These are phyloP conservation scores for Drosophila falleni DNA, from an alignment of 2,888 invertebrate species.

Conservation along the genomic window DNA sequence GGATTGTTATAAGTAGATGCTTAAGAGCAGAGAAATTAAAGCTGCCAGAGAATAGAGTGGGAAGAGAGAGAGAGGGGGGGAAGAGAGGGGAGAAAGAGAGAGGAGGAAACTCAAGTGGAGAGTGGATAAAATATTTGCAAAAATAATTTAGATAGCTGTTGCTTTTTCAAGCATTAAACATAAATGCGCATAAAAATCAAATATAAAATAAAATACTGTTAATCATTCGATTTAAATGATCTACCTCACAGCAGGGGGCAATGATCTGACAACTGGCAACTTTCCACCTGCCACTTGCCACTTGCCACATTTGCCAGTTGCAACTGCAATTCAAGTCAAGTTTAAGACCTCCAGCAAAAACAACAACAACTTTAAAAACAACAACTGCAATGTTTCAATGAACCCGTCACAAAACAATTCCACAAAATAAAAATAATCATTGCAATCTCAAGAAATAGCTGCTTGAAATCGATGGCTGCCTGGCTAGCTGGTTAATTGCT, in stretches of 20 bases:
- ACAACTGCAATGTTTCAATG: constrained; percentile 70
- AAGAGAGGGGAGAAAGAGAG: not conserved
- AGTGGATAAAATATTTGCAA: not conserved
- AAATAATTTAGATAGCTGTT: constrained; percentile 7
- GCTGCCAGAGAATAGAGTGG: not conserved
- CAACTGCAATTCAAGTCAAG: constrained; percentile 73
- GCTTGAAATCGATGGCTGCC: constrained; percentile 45
- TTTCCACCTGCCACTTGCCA: constrained; percentile 54
- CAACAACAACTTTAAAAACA: constrained; percentile 3
- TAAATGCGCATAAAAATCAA: not conserved
- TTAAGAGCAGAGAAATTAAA: constrained; percentile 2
- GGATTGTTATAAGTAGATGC: constrained; percentile 21
- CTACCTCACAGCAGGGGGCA: constrained; percentile 39
- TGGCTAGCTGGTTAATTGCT: constrained; percentile 71
- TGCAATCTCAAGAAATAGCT: constrained; percentile 47
- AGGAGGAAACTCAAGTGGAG: not conserved
- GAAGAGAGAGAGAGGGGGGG: not conserved
- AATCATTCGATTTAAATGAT: constrained; percentile 33
- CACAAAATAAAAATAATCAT: constrained; percentile 19
- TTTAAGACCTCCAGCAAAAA: constrained; percentile 63
- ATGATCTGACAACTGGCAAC: constrained; percentile 61
- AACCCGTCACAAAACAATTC: constrained; percentile 55
- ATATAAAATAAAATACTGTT: not conserved
- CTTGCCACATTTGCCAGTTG: constrained; percentile 52
- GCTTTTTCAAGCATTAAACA: constrained; percentile 1